Evolutionary conservation across 2,888 invertebrate species (phyloP).

Genomic region (Parthenolecanium corni): DNA sequence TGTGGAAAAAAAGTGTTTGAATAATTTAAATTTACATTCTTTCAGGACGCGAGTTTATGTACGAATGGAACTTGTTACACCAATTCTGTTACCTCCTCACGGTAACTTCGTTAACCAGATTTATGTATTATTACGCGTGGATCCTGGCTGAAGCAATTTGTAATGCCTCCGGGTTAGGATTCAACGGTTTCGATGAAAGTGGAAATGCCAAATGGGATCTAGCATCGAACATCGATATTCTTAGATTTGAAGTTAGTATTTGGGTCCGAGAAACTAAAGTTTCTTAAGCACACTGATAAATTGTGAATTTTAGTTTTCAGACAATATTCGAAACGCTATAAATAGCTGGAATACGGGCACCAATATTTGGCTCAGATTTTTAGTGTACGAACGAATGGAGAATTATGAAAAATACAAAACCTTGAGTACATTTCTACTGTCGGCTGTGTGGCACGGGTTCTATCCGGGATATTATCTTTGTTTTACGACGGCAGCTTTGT

Average conservation of each 20-base stretch:
- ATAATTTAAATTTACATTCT: neutral
- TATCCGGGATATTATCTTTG: constrained; percentile 85
- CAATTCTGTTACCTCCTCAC: constrained; percentile 44
- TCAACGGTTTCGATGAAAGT: constrained; percentile 63
- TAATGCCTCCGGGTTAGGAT: constrained; percentile 86
- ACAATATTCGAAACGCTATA: constrained; percentile 72
- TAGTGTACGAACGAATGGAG: constrained; percentile 74
- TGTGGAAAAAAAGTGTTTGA: no score
- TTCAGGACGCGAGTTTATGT: constrained; percentile 9
- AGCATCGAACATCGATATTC: constrained; percentile 79
- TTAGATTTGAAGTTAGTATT: constrained; percentile 68
- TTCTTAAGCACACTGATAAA: no score
- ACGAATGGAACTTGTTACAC: constrained; percentile 7
- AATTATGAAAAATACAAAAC: constrained; percentile 54
- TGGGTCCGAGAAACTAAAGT: no score
- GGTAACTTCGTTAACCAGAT: constrained; percentile 66
- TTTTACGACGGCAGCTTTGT: constrained; percentile 77
- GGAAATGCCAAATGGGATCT: constrained; percentile 81
- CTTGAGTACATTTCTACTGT: constrained; percentile 68
- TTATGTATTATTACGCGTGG: constrained; percentile 98
- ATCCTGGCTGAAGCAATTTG: constrained; percentile 86
- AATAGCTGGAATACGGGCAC: constrained; percentile 93
- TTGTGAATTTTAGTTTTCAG: constrained; percentile 1
- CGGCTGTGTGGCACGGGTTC: constrained; percentile 95
- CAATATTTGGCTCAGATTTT: constrained; percentile 78